Base-by-base conservation (phyloP, 2,888 invertebrate species). In the Hemicrepidius hirtus region DNA sequence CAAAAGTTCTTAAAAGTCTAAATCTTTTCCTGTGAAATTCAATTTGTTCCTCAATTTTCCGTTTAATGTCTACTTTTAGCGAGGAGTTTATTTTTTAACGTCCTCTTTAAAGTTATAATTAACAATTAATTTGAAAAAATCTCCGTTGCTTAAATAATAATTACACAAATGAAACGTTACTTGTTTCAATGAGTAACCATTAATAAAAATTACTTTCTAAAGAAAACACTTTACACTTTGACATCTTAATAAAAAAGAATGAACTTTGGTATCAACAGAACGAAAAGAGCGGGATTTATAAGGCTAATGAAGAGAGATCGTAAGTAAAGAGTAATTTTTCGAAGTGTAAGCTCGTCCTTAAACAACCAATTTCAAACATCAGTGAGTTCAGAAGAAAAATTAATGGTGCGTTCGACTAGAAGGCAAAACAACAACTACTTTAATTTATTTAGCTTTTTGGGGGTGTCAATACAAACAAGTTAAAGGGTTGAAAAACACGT, bases 341-440 rank as follows among this genome's bases (percentile, higher is more conserved):
- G n/a, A 57, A 37, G 10, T 57, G 37, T 37, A 57, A 57, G 35
- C 35, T 35, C 16, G 37, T 13, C 16, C 35, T 18, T 57, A 57
- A 57, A 35, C 12, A 40, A 40, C 57, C 20, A 57, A 57, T 57
- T 57, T 57, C 57, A 57, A 57, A 57, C 57, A 57, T 57, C 57
- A 20, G n/a, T 37, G 57, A 32, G n/a, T 37, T 57, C 37, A 37
- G 37, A 57, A 57, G 37, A 57, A 57, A 57, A 57, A 57, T 57
- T 35, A 57, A 40, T 37, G 57, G 18, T 20, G n/a, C 40, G n/a
- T 37, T 20, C 13, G 32, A 7, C 12, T 13, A 40, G 57, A 40
- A 32, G 28, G 57, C 57, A 12, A 57, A 57, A 57, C 28, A 53
- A 28, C 4, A 21, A 21, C 53, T 53, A 57, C 18, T 57, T 35